phyloP scores from a whole-genome alignment of 2,113 vertebrate genomes.

The Eolophus roseicapilla region DNA sequence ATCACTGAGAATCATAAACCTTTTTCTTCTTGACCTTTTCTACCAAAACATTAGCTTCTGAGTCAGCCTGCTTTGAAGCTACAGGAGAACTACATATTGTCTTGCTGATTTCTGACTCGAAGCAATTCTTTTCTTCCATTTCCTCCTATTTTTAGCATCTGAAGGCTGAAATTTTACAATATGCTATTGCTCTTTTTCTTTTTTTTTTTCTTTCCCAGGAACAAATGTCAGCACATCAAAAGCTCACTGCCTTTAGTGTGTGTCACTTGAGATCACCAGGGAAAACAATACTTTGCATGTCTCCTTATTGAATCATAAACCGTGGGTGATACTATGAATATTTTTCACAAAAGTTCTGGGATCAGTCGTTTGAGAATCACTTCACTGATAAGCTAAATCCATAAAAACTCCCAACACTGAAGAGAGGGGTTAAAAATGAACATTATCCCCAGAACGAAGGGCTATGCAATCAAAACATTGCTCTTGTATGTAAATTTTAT shows the following conservation, averaged over 20 bases:
- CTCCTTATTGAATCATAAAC: conserved; percentile 44
- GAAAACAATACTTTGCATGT: neutral
- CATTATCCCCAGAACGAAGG: neutral
- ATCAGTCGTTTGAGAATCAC: neutral
- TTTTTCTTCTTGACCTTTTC: conserved; percentile 53
- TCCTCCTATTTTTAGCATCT: conserved; percentile 38
- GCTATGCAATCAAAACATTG: neutral
- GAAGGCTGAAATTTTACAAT: conserved; percentile 41
- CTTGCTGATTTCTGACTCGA: conserved; percentile 30
- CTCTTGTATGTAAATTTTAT: neutral
- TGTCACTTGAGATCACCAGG: neutral
- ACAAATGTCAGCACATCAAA: conserved; percentile 40
- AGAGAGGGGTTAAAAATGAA: neutral
- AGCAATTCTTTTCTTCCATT: conserved; percentile 12
- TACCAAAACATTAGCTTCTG: conserved; percentile 51
- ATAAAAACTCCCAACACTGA: neutral
- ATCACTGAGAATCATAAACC: conserved; percentile 20
- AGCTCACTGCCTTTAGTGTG: neutral
- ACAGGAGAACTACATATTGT: conserved; percentile 13
- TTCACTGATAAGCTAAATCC: neutral
- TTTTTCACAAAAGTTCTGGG: neutral
- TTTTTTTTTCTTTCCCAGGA: neutral
- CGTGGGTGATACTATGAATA: neutral
- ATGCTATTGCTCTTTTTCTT: neutral
- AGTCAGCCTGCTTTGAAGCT: conserved; percentile 48